Evolutionary conservation across 2,888 invertebrate species (phyloP).

Genomic region (Drosophila stalkeri): DNA sequence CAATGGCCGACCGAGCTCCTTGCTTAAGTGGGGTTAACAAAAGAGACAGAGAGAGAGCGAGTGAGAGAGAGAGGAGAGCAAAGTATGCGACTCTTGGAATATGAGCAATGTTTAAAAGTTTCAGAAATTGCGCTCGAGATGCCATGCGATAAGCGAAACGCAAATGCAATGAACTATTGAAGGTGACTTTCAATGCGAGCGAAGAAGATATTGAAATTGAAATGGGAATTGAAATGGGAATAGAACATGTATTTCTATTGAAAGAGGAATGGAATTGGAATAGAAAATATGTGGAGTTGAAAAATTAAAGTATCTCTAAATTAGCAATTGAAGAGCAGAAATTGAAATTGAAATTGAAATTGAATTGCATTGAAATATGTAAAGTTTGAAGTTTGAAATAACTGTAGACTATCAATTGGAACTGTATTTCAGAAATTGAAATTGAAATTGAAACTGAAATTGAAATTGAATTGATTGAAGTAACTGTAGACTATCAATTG

Average conservation of each 20-base stretch:
- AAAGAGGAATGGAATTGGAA: no score
- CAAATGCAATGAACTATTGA: background rate
- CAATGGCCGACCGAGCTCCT: slow-evolving; percentile 64
- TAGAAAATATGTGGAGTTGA: background rate
- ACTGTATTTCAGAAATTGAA: no score
- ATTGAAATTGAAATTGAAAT: background rate
- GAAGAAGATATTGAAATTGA: background rate
- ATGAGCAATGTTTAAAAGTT: slow-evolving; percentile 3
- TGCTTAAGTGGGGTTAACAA: background rate
- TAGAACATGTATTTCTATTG: no score
- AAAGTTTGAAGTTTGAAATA: no score
- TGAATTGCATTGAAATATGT: background rate
- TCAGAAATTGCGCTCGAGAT: background rate
- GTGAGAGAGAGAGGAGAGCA: background rate
- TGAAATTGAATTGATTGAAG: background rate
- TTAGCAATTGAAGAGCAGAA: background rate
- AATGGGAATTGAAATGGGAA: background rate
- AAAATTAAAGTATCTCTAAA: no score
- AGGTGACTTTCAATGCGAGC: no score
- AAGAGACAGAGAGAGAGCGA: background rate
- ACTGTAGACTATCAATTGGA: no score
- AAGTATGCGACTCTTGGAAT: background rate
- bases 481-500: no score
- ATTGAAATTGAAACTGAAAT: background rate
- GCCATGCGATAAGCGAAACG: background rate